Base-by-base conservation (phyloP, 2,113 vertebrate species). In the Myotis yumanensis region DNA sequence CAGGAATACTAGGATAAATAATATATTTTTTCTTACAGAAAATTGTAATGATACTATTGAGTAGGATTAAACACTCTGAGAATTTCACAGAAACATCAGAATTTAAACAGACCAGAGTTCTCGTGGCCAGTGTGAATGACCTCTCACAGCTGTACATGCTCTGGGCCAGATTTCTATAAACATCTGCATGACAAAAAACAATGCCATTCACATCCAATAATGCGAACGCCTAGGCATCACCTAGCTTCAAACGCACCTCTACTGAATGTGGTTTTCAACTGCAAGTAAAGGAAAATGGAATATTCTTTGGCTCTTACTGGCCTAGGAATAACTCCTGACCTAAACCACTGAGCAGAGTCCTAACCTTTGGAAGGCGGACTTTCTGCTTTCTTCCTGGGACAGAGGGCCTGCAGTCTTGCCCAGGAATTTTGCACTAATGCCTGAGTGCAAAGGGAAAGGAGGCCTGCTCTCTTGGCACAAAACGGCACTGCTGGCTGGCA, bases 81-180 rank as follows among this genome's bases (percentile, higher is more conserved):
- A 77, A 98, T 98, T 98, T 98, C 98, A 98, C 97, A 98, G 98
- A 98, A 98, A 98, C 97, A 89, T 97, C 97, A 98, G 98, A 98
- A 97, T 97, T 98, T 96, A 90, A 97, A 97, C 95, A 97, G 97
- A 97, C 96, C 97, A 95, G 97, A 95, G 95, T 93, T 96, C 86
- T 97, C 89, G 95, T 84, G 84, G 94, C 95, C 97, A 97, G 91
- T 83, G 97, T 86, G 92, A 97, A 97, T 77, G 93, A 94, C 57
- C 86, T 95, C 96, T 96, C 97, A 54, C 92, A 95, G 79, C 79
- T 95, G 85, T 93, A 88, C 91, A 89, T 64, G 97, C 96, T 94
- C 95, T 96, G 12, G 80, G 96, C 97, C 97, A 95, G 91, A 96
- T 97, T 93, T 89, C 91, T 80, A 54, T 51, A 69, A 68, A 95